phyloP scores from a whole-genome alignment of 2,888 invertebrate species.

The Teleogryllus oceanicus region DNA sequence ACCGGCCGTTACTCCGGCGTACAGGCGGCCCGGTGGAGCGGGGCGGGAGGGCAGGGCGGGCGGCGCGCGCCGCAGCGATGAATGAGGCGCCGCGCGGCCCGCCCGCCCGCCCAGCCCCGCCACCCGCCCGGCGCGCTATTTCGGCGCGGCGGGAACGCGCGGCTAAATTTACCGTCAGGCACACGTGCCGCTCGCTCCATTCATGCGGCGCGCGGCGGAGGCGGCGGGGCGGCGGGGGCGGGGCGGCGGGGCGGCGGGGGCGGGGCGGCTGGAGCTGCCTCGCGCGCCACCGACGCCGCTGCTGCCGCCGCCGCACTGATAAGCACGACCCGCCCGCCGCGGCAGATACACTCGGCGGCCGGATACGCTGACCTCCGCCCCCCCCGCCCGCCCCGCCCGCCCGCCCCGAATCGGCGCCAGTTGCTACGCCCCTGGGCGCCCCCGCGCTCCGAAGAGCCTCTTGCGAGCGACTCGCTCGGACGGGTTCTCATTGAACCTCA shows the following conservation, averaged over 20 bases:
- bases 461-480: fast-evolving
- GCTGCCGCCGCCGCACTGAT: too few species aligned
- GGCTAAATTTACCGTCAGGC: neutral
- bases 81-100: neutral
- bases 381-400: neutral
- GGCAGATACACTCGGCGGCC: neutral
- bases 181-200: conserved; percentile 18
- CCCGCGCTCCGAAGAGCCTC: too few species aligned
- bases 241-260: neutral
- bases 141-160: conserved; percentile 8
- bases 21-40: too few species aligned
- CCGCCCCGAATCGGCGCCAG: neutral
- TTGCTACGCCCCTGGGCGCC: too few species aligned
- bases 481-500: too few species aligned
- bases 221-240: neutral
- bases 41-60: neutral
- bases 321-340: too few species aligned
- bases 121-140: neutral
- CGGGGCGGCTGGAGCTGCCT: too few species aligned
- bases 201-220: neutral
- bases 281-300: too few species aligned
- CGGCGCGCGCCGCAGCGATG: neutral
- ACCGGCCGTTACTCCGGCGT: too few species aligned
- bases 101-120: neutral
- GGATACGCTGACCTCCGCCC: neutral